Percentiles rank a stretch among this genome's conserved stretches.
Conservation (phyloP, 2,797 vertebrate genomes). For the Poeciliopsis gracilis region DNA sequence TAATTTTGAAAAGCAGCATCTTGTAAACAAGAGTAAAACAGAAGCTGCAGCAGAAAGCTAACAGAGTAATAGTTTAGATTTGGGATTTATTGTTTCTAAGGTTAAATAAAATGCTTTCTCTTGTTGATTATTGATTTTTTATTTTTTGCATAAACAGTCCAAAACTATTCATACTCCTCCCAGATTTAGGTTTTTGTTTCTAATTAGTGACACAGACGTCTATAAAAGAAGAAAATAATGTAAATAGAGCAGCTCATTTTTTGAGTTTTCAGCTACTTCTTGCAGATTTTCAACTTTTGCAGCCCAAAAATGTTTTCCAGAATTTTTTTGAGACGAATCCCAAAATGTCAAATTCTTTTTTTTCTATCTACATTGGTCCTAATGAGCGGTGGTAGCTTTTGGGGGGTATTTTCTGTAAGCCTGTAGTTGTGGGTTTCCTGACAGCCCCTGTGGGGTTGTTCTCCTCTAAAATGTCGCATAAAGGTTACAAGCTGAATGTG, state of each 20-base stretch:
- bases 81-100: not conserved
- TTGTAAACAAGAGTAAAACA: not conserved
- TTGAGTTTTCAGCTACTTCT: too few relatives aligned
- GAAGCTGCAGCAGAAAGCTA: not conserved
- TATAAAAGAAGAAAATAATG: not conserved
- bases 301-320: too few relatives aligned
- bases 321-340: too few relatives aligned
- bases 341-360: not conserved
- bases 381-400: not conserved
- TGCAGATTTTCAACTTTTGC: too few relatives aligned
- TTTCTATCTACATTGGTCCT: too few relatives aligned
- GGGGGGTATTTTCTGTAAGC: not conserved
- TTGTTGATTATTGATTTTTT: not conserved
- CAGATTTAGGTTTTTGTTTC: not conserved
- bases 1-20: not conserved
- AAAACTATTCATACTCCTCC: not conserved
- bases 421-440: slow-evolving; percentile 22
- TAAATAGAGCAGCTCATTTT: not conserved
- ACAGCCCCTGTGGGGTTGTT: slow-evolving; percentile 44
- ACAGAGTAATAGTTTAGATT: not conserved
- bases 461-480: slow-evolving; percentile 62
- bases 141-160: not conserved
- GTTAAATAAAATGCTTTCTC: not conserved
- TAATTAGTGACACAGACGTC: not conserved
- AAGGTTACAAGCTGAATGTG: slow-evolving; percentile 57